Percentiles rank a stretch among this genome's conserved stretches.
phyloP scores from a whole-genome alignment of 1,140 invertebrate species.

The Drosophila pallidifrons region DNA sequence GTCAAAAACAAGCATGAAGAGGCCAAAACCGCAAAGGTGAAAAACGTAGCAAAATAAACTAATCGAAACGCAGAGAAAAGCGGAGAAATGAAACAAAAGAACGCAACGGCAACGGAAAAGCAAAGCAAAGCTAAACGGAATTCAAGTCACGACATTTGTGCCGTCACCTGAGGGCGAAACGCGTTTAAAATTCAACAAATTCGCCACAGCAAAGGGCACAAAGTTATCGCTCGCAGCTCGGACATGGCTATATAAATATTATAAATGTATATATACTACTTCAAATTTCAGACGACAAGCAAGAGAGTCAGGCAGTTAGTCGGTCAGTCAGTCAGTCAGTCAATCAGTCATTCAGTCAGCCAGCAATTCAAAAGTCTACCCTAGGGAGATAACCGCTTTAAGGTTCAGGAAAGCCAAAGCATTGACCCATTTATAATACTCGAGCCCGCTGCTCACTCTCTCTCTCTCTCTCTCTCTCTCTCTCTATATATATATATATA shows the following conservation, averaged over 20 bases:
- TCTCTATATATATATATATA: no score
- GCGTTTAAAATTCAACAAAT: constrained; percentile 66
- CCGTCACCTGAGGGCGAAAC: constrained; percentile 54
- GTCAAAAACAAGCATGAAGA: constrained; percentile 8
- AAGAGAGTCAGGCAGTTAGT: not conserved
- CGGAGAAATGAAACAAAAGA: constrained; percentile 16
- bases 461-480: not conserved
- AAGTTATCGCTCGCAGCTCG: constrained; percentile 24
- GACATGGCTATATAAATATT: constrained; percentile 40
- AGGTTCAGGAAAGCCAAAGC: constrained; percentile 1
- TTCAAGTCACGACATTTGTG: constrained; percentile 71
- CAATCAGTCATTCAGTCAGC: no score
- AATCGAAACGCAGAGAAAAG: constrained; percentile 21
- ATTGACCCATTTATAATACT: constrained; percentile 16
- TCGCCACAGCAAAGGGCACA: constrained; percentile 35
- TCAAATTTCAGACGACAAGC: not conserved
- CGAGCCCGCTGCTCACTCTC: not conserved
- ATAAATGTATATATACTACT: constrained; percentile 1
- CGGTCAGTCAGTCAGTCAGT: no score
- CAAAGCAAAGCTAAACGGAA: constrained; percentile 48
- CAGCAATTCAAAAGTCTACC: not conserved
- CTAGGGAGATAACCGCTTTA: constrained; percentile 1
- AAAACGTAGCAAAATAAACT: constrained; percentile 12
- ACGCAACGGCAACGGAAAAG: no score
- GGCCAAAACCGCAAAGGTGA: constrained; percentile 15